Evolutionary conservation across 1,140 invertebrate species (phyloP).

Genomic region (Penaeus japonicus): DNA sequence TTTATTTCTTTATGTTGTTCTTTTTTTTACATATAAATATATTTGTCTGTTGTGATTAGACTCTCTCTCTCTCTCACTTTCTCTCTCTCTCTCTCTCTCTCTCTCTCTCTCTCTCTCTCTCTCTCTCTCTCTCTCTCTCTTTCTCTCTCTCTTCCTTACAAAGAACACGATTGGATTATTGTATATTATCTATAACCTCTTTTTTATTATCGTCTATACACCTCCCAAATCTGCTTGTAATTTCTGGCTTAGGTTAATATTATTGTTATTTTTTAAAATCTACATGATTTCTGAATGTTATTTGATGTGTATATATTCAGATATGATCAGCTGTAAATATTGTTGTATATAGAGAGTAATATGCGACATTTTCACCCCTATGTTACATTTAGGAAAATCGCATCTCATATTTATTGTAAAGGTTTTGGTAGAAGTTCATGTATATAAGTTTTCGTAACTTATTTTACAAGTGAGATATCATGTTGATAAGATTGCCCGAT

Average conservation of each 20-base stretch:
- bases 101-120: too few relatives aligned
- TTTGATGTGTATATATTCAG: slow-evolving; percentile 40
- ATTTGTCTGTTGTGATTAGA: too few relatives aligned
- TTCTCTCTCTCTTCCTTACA: too few relatives aligned
- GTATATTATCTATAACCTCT: too few relatives aligned
- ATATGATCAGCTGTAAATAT: background rate
- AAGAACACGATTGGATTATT: too few relatives aligned
- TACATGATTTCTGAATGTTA: background rate
- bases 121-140: too few relatives aligned
- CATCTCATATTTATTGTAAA: slow-evolving; percentile 31
- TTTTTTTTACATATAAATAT: too few relatives aligned
- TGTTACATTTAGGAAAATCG: background rate
- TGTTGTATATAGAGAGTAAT: background rate
- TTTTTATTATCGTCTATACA: too few relatives aligned
- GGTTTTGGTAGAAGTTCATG: slow-evolving; percentile 30
- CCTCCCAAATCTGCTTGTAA: too few relatives aligned
- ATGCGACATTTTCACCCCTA: background rate
- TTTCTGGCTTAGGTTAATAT: background rate
- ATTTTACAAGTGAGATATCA: slow-evolving; percentile 20
- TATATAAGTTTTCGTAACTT: slow-evolving; percentile 43
- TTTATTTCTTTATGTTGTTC: background rate
- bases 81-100: too few relatives aligned
- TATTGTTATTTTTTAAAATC: background rate
- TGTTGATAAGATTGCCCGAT: background rate
- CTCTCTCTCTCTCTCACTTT: too few relatives aligned